Evolutionary conservation across 2,113 vertebrate species (phyloP).

Genomic region (Coptodon rendalli): DNA sequence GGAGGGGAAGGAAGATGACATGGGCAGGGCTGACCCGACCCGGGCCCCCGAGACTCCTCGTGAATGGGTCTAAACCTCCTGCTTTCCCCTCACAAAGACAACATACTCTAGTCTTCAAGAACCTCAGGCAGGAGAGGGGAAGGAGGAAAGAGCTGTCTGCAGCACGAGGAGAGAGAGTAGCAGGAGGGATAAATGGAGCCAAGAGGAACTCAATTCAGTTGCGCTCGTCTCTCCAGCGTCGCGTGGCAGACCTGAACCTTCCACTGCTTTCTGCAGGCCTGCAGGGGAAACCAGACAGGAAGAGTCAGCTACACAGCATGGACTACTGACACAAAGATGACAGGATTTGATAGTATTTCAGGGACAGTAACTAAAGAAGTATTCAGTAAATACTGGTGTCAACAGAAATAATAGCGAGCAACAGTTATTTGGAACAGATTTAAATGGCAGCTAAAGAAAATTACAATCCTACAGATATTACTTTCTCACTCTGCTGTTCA

Average conservation of each 20-base stretch:
- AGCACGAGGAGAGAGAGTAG: slow-evolving; percentile 27
- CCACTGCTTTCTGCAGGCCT: slow-evolving; percentile 67
- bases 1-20: slow-evolving; percentile 63
- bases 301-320: slow-evolving; percentile 58
- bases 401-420: background rate
- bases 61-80: slow-evolving; percentile 65
- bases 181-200: slow-evolving; percentile 37
- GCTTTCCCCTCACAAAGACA: slow-evolving; percentile 61
- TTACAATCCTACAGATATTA: background rate
- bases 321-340: slow-evolving; percentile 35
- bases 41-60: slow-evolving; percentile 38
- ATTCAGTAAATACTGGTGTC: background rate
- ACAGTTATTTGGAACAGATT: background rate
- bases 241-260: slow-evolving; percentile 69
- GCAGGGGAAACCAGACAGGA: slow-evolving; percentile 67
- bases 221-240: slow-evolving; percentile 52
- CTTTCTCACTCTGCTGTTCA: background rate
- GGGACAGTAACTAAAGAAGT: background rate
- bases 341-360: background rate
- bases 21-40: slow-evolving; percentile 60
- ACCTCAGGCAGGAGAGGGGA: slow-evolving; percentile 67
- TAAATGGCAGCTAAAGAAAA: background rate
- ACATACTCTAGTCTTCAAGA: slow-evolving; percentile 66
- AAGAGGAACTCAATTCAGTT: slow-evolving; percentile 74
- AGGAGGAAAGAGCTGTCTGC: slow-evolving; percentile 48